Evolutionary conservation across 2,113 vertebrate species (phyloP), one percentile per base, ranked within the genome.

Genomic region (Rhinolophus ferrumequinum): DNA sequence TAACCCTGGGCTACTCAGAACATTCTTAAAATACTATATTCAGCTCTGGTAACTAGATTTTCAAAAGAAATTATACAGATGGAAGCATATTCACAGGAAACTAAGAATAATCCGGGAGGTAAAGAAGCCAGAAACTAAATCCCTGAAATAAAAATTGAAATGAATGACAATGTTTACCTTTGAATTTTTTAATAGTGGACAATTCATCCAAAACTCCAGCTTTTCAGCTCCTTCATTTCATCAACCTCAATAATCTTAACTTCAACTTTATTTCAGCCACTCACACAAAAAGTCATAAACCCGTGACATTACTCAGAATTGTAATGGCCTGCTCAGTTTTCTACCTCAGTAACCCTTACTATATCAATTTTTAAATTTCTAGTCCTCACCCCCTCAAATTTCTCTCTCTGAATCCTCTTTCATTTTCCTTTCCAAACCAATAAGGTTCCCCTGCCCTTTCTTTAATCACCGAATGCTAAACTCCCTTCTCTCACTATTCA

Each of bases 61-160:
- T 77, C 62, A 79, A 85, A 93, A 89, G 21, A 77, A 93, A 93
- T 73, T 66, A 73, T 22, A 80, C 44, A 79, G 84, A 79, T 4
- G 21, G 62, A 93, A 56, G 64, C 3, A 86, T 16, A 13, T 70
- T 72, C 47, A 79, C 12, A 90, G 30, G 80, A 96, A 95, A 88
- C 70, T 83, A 66, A 41, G 41, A 79, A 88, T 66, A 30, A 77
- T 44, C 64, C 72, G n/a, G 64, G 54, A 85, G 35, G 33, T 58
- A 69, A 69, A 33, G 26, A 67, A 7, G 58, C 26, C 15, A 84
- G 79, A 79, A 89, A 62, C 5, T 54, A 62, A 70, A 50, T 44
- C 13, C 8, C 26, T 84, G 83, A 35, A 83, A 70, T 58, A n/a
- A 30, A 84, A 79, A 26, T 24, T 79, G 30, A 62, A 91, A 64